These are phyloP conservation scores for Melanaphis sacchari DNA, from an alignment of 1,140 invertebrate species.

Conservation along the genomic window DNA sequence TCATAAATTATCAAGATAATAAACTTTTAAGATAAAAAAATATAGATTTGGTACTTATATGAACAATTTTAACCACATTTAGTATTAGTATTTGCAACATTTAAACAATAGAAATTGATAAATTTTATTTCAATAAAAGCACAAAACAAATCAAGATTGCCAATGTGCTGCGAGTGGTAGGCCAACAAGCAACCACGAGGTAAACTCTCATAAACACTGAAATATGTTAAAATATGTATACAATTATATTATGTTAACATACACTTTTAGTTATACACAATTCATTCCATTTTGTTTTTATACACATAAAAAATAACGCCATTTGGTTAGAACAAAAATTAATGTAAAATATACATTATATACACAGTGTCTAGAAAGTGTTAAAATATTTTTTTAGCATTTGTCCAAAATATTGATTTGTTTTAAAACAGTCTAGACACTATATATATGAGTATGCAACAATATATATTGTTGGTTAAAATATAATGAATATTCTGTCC, in stretches of 20 bases:
- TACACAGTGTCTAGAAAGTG: neutral
- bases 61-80: neutral
- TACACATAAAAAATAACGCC: neutral
- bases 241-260: conserved; percentile 47
- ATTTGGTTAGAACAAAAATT: conserved; percentile 22
- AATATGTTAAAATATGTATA: conserved; percentile 52
- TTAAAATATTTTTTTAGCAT: neutral
- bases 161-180: conserved; percentile 56
- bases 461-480: conserved; percentile 7
- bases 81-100: conserved; percentile 22
- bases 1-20: conserved; percentile 7
- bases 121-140: conserved; percentile 27
- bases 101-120: conserved; percentile 4
- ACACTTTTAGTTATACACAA: conserved; percentile 46
- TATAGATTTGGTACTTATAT: neutral
- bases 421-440: neutral
- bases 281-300: conserved; percentile 30
- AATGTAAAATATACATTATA: neutral
- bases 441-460: neutral
- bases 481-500: neutral
- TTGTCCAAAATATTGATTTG: neutral
- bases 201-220: conserved; percentile 49
- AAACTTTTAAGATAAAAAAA: neutral
- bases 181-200: conserved; percentile 45
- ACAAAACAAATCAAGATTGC: conserved; percentile 53